Conservation (phyloP, 2,888 invertebrate species). For the Cetonia aurata region DNA sequence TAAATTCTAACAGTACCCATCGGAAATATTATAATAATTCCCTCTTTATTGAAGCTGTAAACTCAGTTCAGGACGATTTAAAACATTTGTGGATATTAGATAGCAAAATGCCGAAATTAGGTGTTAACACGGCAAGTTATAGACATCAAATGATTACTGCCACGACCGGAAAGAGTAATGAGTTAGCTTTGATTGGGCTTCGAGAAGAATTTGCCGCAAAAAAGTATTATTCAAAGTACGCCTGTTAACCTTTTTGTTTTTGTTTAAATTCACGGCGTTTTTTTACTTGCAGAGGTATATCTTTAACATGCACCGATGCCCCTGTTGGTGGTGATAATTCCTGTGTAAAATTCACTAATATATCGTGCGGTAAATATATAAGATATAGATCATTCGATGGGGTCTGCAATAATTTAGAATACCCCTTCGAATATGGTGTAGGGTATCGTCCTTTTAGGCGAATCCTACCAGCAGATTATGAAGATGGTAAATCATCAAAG, state of each 20-base stretch:
- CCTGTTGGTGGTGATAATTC: constrained; percentile 73
- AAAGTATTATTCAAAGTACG: constrained; percentile 2
- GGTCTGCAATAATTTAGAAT: constrained; percentile 79
- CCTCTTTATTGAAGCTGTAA: constrained; percentile 68
- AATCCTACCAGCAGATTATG: constrained; percentile 80
- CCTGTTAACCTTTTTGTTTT: background rate
- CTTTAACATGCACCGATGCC: constrained; percentile 68
- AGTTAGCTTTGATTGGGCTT: constrained; percentile 76
- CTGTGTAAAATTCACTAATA: constrained; percentile 77
- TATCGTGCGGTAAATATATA: constrained; percentile 53
- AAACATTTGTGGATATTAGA: constrained; percentile 51
- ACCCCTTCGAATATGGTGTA: constrained; percentile 78
- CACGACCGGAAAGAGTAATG: constrained; percentile 72
- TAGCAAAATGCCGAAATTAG: constrained; percentile 65
- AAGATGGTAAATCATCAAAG: constrained; percentile 74
- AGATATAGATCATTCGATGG: constrained; percentile 80
- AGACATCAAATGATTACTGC: constrained; percentile 80
- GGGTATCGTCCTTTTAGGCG: constrained; percentile 81
- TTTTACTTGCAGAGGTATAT: background rate
- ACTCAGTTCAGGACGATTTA: constrained; percentile 72
- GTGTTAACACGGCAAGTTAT: constrained; percentile 73
- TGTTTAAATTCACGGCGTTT: background rate
- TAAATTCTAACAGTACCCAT: constrained; percentile 14
- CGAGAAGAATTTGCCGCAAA: constrained; percentile 78
- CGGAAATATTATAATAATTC: constrained; percentile 52